phyloP scores from a whole-genome alignment of 2,888 invertebrate genomes.

The Chymomyza procnemis region DNA sequence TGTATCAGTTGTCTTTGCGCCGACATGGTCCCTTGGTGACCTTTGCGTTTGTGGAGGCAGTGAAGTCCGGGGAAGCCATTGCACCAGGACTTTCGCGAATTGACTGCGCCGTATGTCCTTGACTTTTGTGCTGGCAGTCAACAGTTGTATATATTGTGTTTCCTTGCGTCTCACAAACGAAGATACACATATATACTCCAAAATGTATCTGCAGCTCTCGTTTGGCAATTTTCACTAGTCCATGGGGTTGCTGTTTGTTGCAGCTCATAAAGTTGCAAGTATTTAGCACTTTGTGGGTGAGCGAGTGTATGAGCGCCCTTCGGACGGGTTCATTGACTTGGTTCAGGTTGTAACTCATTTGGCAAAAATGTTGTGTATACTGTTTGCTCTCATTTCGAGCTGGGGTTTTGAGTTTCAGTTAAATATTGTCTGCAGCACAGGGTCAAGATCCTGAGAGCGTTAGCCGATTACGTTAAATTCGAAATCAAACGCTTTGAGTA shows the following conservation, averaged over 20 bases:
- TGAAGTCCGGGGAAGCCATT: constrained; percentile 7
- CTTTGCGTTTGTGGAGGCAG: constrained; percentile 22
- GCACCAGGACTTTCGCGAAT: constrained; percentile 42
- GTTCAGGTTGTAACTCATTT: constrained; percentile 15
- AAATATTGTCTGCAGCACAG: constrained; percentile 24
- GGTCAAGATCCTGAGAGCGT: constrained; percentile 6
- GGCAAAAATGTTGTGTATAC: constrained; percentile 56
- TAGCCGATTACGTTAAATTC: constrained; percentile 28
- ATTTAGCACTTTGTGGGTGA: constrained; percentile 26
- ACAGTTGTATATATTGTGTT: constrained; percentile 55
- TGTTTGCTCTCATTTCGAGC: constrained; percentile 41
- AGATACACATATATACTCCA: neutral
- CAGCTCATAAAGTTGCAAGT: constrained; percentile 59
- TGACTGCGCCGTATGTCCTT: constrained; percentile 57
- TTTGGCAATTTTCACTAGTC: constrained; percentile 59
- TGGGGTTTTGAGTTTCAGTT: constrained; percentile 42
- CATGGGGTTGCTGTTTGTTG: constrained; percentile 17
- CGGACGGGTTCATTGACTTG: constrained; percentile 24
- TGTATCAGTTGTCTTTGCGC: constrained; percentile 12
- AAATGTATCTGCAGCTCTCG: neutral
- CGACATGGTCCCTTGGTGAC: constrained; percentile 51
- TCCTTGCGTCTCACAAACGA: constrained; percentile 8
- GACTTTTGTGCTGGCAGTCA: constrained; percentile 45
- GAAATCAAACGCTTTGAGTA: constrained; percentile 26
- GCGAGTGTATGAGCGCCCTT: neutral